A percentile compares a stretch with the other conserved stretches of the same genome.
phyloP scores from a whole-genome alignment of 2,113 vertebrate genomes.

The Aegotheles bennettii region DNA sequence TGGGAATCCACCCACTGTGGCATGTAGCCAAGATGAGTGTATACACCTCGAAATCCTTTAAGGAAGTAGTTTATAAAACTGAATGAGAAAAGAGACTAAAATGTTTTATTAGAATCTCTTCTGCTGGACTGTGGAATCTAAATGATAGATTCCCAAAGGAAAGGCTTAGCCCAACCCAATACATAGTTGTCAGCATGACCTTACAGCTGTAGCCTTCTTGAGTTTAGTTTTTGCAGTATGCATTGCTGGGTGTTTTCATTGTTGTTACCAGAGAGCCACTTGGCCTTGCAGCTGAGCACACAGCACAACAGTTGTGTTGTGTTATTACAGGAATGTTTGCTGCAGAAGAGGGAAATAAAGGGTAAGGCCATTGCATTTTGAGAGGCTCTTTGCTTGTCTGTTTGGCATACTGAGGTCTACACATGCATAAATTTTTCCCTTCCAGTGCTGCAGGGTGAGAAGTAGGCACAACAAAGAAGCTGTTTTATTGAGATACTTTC shows the following conservation, averaged over 20 bases:
- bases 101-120: neutral
- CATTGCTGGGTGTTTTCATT: neutral
- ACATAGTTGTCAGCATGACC: fast-evolving
- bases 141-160: neutral
- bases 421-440: neutral
- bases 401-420: neutral
- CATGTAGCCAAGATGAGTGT: neutral
- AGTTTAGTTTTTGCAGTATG: neutral
- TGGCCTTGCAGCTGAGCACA: neutral
- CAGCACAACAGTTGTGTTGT: fast-evolving
- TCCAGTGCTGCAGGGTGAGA: neutral
- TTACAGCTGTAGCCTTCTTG: fast-evolving
- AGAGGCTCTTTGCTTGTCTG: neutral
- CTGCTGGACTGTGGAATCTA: neutral
- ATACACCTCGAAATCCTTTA: neutral
- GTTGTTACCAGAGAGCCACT: neutral
- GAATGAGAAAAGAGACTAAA: neutral
- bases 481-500: neutral
- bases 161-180: neutral
- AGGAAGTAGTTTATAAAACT: neutral
- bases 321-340: neutral
- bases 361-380: fast-evolving
- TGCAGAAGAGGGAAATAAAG: neutral
- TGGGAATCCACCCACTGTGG: neutral
- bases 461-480: neutral